Conservation (phyloP, 2,888 invertebrate species). For the Oxystoma pomonae region DNA sequence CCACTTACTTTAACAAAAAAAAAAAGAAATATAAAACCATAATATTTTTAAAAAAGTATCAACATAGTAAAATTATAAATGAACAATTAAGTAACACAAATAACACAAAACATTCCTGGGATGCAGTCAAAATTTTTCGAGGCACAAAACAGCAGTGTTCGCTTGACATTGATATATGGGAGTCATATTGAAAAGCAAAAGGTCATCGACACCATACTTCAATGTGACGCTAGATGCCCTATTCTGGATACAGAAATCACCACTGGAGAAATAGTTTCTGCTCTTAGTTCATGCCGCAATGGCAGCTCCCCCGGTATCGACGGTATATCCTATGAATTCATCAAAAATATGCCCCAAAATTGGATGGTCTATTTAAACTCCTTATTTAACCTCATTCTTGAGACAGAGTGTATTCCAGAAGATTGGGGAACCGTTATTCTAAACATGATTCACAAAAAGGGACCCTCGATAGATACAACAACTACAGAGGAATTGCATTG, state of each 20-base stretch:
- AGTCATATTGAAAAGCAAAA: not conserved
- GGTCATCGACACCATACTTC: not conserved
- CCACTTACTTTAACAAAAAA: not conserved
- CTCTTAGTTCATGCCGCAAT: not conserved
- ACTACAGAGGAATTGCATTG: not conserved
- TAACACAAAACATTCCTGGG: not conserved
- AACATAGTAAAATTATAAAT: not conserved
- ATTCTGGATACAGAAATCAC: not conserved
- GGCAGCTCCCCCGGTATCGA: not conserved
- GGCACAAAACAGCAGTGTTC: no score
- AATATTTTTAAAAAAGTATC: not conserved
- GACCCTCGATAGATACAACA: not conserved
- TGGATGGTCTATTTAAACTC: not conserved
- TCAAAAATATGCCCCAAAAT: not conserved
- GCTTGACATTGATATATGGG: not conserved
- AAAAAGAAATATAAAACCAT: not conserved
- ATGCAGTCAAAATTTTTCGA: not conserved
- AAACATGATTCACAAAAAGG: not conserved
- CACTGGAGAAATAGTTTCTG: not conserved
- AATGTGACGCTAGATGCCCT: not conserved
- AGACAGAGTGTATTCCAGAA: not conserved
- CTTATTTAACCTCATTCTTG: not conserved
- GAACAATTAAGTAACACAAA: not conserved
- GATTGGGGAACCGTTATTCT: not conserved
- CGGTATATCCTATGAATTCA: not conserved